Conservation (phyloP, 1,140 invertebrate genomes). For the Zaprionus davidi region DNA sequence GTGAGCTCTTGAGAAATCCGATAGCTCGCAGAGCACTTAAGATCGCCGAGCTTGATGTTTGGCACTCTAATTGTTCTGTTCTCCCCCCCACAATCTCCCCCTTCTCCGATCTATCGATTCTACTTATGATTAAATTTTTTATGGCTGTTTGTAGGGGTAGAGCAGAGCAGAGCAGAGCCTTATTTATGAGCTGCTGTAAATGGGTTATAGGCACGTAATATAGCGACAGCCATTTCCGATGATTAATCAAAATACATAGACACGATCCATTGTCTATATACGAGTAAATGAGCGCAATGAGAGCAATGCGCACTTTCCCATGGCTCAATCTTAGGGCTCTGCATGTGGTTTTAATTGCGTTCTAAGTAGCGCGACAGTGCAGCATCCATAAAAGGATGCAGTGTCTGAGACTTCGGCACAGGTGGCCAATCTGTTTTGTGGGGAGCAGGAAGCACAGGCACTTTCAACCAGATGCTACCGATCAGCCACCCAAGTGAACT, state of each 20-base stretch:
- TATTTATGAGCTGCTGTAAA: constrained; percentile 78
- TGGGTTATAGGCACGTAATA: constrained; percentile 77
- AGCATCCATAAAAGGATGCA: constrained; percentile 7
- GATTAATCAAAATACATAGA: constrained; percentile 57
- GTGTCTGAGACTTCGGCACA: constrained; percentile 42
- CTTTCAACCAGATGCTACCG: background rate
- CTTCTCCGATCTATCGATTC: constrained; percentile 33
- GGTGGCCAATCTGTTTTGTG: constrained; percentile 40
- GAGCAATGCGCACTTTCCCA: constrained; percentile 61
- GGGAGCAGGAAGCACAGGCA: background rate
- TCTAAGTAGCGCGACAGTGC: constrained; percentile 56
- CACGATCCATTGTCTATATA: constrained; percentile 44
- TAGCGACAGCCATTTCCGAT: constrained; percentile 74
- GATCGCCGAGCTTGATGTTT: constrained; percentile 73
- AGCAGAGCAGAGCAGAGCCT: constrained; percentile 31
- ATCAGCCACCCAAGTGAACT: background rate
- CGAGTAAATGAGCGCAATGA: background rate
- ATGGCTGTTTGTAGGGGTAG: constrained; percentile 31
- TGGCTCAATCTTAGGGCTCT: constrained; percentile 20
- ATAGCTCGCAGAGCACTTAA: constrained; percentile 72
- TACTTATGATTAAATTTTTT: constrained; percentile 8
- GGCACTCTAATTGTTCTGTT: constrained; percentile 51
- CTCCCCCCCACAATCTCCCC: constrained; percentile 42
- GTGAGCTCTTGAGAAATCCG: constrained; percentile 74
- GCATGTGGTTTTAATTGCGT: constrained; percentile 74